phyloP scores from a whole-genome alignment of 2,797 vertebrate genomes.

The Myotis pilosus region DNA sequence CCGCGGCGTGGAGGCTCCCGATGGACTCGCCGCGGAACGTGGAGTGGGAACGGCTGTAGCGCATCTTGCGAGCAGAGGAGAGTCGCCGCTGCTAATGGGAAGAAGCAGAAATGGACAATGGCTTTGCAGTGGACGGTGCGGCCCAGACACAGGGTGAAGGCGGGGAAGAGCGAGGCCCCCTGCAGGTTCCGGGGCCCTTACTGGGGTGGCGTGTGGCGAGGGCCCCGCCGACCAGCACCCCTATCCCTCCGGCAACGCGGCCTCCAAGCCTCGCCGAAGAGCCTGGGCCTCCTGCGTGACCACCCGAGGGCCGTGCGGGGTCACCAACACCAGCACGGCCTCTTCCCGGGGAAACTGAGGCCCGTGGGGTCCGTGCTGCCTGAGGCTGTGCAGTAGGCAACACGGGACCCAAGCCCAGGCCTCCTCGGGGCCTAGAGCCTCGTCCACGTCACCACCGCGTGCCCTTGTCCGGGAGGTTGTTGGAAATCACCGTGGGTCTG shows the following conservation, averaged over 20 bases:
- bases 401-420: neutral
- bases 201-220: neutral
- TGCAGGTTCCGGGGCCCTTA: constrained; percentile 24
- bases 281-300: too few relatives aligned
- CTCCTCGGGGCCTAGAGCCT: neutral
- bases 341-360: neutral
- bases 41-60: constrained; percentile 42
- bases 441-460: accelerated
- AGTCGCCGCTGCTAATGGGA: constrained; percentile 72
- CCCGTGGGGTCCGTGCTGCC: accelerated
- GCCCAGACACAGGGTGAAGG: constrained; percentile 54
- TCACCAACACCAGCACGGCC: accelerated
- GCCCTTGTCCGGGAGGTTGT: neutral
- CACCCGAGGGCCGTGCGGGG: too few relatives aligned
- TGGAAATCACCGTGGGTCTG: too few relatives aligned
- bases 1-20: neutral
- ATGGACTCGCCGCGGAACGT: constrained; percentile 36
- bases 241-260: neutral
- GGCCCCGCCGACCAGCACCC: neutral
- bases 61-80: constrained; percentile 71
- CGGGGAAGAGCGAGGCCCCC: constrained; percentile 28
- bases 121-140: constrained; percentile 67
- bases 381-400: neutral
- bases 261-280: accelerated
- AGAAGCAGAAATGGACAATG: constrained; percentile 73